Conservation (phyloP, 2,797 vertebrate species). For the Pantherophis vulpinus region DNA sequence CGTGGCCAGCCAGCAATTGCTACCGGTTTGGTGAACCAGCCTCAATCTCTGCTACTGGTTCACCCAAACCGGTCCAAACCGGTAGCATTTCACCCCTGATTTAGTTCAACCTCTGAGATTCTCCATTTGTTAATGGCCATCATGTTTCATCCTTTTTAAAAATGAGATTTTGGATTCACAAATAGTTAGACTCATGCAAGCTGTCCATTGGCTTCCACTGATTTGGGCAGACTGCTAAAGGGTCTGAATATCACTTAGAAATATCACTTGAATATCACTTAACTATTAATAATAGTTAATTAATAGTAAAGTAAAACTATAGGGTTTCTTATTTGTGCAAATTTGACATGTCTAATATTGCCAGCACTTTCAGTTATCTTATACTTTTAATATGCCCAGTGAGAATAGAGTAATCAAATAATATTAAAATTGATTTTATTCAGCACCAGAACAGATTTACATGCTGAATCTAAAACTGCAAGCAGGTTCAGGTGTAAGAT, state of each 20-base stretch:
- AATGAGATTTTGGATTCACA: neutral
- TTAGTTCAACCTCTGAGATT: neutral
- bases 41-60: no score
- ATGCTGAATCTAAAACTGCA: neutral
- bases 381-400: neutral
- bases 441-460: neutral
- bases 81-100: no score
- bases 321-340: slow-evolving; percentile 7
- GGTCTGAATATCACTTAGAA: neutral
- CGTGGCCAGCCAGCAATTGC: no score
- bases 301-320: no score
- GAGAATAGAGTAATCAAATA: neutral
- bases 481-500: neutral
- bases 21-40: no score
- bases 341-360: slow-evolving; percentile 22
- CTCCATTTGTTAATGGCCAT: neutral
- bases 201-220: neutral
- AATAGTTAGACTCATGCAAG: neutral
- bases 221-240: neutral
- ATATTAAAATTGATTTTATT: neutral
- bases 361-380: neutral
- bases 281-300: neutral
- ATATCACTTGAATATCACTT: neutral
- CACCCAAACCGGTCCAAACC: no score
- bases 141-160: neutral